These are phyloP conservation scores for Erythrocercus mccallii DNA, from an alignment of 2,113 vertebrate genomes.

Conservation along the genomic window DNA sequence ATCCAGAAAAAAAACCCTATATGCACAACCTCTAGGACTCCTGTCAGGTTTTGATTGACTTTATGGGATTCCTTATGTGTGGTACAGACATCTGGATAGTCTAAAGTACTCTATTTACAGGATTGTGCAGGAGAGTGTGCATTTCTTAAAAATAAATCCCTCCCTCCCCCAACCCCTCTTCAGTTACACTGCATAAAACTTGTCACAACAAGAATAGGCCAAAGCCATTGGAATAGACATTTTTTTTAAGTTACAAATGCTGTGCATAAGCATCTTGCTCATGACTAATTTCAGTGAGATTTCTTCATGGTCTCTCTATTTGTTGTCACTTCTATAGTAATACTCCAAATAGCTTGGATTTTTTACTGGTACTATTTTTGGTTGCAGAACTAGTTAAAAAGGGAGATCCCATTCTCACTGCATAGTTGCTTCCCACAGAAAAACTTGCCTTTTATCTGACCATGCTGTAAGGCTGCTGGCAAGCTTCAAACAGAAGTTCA, in stretches of 20 bases:
- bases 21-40: not conserved
- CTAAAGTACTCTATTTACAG: not conserved
- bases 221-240: not conserved
- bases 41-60: not conserved
- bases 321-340: not conserved
- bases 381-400: not conserved
- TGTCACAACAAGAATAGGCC: not conserved
- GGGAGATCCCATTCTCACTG: not conserved
- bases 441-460: not conserved
- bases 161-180: not conserved
- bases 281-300: not conserved
- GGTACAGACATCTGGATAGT: not conserved
- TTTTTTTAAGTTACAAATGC: not conserved
- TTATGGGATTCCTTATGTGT: not conserved
- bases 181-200: not conserved
- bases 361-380: not conserved
- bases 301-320: not conserved
- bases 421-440: not conserved
- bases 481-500: not conserved
- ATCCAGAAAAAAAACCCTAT: accelerated
- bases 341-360: not conserved
- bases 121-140: not conserved
- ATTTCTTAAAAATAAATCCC: not conserved
- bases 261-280: not conserved
- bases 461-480: not conserved